Percentiles rank a stretch among this genome's conserved stretches.
Conservation (phyloP, 1,140 invertebrate species). For the Cheumatopsyche charites region DNA sequence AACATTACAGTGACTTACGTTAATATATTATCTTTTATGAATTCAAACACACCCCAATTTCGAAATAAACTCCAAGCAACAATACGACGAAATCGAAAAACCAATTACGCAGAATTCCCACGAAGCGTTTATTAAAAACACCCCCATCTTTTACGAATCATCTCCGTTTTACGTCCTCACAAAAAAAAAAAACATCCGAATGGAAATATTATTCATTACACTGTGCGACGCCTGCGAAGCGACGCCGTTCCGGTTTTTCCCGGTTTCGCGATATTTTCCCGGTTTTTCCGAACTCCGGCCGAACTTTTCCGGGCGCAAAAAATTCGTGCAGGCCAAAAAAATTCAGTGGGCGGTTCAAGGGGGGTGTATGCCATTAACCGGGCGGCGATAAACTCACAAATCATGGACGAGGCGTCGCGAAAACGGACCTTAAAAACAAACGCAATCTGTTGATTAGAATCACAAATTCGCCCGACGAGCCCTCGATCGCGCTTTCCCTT, state of each 20-base stretch:
- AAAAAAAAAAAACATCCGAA: constrained; percentile 20
- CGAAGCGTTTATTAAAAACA: no score
- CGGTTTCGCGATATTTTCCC: constrained; percentile 41
- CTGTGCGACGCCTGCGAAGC: constrained; percentile 43
- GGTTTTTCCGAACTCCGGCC: constrained; percentile 32
- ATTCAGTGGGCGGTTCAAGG: not conserved
- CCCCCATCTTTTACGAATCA: no score
- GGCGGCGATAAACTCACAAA: constrained; percentile 62
- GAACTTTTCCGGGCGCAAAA: constrained; percentile 35
- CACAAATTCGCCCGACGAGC: constrained; percentile 44
- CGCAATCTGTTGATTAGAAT: constrained; percentile 47
- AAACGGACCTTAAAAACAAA: constrained; percentile 47
- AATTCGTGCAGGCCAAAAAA: not conserved
- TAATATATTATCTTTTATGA: no score
- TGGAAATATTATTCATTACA: constrained; percentile 47
- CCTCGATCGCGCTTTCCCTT: not conserved
- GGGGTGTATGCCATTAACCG: constrained; percentile 56
- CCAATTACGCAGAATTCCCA: no score
- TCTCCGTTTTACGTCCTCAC: no score
- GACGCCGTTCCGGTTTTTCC: no score
- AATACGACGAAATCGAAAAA: no score
- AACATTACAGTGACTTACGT: no score
- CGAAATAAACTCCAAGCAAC: no score
- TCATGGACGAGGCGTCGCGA: constrained; percentile 51
- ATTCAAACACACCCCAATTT: no score